Conservation (phyloP, 2,113 vertebrate species). For the Ceratotherium simum region DNA sequence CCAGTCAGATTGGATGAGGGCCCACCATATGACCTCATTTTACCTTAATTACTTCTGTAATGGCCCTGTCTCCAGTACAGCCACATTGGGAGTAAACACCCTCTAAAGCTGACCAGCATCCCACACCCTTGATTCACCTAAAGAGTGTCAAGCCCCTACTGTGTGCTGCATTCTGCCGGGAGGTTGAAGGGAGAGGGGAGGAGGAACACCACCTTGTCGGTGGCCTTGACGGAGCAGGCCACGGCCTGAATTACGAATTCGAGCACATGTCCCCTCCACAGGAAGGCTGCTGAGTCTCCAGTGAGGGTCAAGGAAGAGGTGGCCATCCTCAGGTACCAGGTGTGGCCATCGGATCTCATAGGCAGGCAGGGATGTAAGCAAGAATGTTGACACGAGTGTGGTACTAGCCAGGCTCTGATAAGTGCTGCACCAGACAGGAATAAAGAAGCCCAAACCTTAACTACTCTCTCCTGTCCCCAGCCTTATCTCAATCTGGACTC, state of each 20-base stretch:
- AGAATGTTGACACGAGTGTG: rapidly evolving
- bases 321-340: not conserved
- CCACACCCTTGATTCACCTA: rapidly evolving
- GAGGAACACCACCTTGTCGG: not conserved
- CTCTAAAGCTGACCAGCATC: not conserved
- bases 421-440: rapidly evolving
- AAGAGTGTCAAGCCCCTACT: rapidly evolving
- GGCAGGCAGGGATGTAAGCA: rapidly evolving
- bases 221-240: rapidly evolving
- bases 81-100: not conserved
- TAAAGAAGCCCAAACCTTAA: rapidly evolving
- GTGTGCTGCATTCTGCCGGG: rapidly evolving
- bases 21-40: rapidly evolving
- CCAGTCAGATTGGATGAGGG: too few species aligned
- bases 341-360: rapidly evolving
- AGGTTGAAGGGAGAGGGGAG: rapidly evolving
- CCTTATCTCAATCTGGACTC: rapidly evolving
- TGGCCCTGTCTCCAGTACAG: too few species aligned
- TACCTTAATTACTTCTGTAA: too few species aligned
- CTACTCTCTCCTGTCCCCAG: not conserved
- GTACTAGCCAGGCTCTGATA: rapidly evolving
- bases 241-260: not conserved
- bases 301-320: too few species aligned
- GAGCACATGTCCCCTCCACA: too few species aligned
- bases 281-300: not conserved